Percentiles rank a stretch among this genome's conserved stretches.
Conservation (phyloP, 37 sponge, comb jelly and placozoan species). For the Halichondria panicea region DNA sequence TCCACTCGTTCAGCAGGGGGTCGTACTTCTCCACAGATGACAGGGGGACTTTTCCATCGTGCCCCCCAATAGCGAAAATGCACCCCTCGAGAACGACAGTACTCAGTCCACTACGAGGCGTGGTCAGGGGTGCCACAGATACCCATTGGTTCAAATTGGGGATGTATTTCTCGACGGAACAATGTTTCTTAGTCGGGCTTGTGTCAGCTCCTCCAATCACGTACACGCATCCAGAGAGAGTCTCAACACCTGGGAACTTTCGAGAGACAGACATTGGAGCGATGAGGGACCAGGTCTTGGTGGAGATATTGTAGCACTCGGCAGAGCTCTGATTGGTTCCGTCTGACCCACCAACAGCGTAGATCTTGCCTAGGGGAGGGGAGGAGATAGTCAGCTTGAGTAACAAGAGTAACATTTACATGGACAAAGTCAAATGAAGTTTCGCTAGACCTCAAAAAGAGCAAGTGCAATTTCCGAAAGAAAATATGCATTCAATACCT, state of each 20-base stretch:
- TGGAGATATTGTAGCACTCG: conserved; percentile 55
- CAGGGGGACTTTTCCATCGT: conserved; percentile 35
- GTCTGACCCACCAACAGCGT: conserved; percentile 67
- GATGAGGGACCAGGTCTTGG: conserved; percentile 42
- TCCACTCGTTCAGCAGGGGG: conserved; percentile 65
- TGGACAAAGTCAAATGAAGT: neutral
- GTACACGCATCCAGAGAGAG: conserved; percentile 32
- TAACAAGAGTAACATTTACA: neutral
- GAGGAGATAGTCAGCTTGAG: too few relatives aligned
- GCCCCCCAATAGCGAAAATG: conserved; percentile 69
- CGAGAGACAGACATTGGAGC: conserved; percentile 37
- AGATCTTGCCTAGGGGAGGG: conserved; percentile 36
- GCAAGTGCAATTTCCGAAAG: neutral
- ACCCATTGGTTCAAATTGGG: conserved; percentile 64
- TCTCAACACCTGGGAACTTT: conserved; percentile 61
- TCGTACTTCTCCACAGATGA: conserved; percentile 60
- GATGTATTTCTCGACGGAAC: conserved; percentile 50
- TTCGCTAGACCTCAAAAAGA: neutral
- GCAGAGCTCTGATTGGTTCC: conserved; percentile 54
- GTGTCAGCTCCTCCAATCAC: conserved; percentile 52
- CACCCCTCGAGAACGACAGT: conserved; percentile 37
- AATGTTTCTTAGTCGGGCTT: conserved; percentile 20
- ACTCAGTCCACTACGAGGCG: conserved; percentile 59
- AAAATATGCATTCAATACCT: too few relatives aligned
- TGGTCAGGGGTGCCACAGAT: conserved; percentile 39